Conservation (phyloP, 2,888 invertebrate genomes). For the Cheilosia grossa region DNA sequence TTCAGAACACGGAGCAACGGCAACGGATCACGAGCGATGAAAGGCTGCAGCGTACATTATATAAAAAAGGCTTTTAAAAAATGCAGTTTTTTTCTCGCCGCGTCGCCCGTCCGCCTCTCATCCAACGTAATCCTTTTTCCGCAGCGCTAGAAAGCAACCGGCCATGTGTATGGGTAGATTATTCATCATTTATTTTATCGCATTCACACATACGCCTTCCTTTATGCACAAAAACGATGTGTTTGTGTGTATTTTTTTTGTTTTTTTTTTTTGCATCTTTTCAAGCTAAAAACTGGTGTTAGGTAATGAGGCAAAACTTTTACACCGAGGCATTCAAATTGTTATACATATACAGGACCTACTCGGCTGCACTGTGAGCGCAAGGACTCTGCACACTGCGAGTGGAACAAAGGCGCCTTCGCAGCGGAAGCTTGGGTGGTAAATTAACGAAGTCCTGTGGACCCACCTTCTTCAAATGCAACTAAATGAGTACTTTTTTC, state of each 20-base stretch:
- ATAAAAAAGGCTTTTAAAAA: conserved; percentile 53
- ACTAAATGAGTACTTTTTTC: conserved; percentile 55
- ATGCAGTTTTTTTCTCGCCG: conserved; percentile 18
- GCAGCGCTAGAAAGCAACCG: conserved; percentile 54
- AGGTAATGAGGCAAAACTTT: conserved; percentile 74
- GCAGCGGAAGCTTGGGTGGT: conserved; percentile 63
- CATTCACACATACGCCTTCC: conserved; percentile 36
- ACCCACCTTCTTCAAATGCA: conserved; percentile 43
- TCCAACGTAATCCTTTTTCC: conserved; percentile 58
- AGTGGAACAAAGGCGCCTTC: conserved; percentile 54
- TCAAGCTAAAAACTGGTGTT: conserved; percentile 69
- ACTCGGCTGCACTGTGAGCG: conserved; percentile 20
- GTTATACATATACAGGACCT: conserved; percentile 24
- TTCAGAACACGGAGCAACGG: conserved; percentile 39
- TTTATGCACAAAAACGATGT: conserved; percentile 31
- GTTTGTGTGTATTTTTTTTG: conserved; percentile 19
- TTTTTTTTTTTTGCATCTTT: conserved; percentile 41
- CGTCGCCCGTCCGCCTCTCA: not conserved
- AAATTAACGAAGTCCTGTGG: conserved; percentile 65
- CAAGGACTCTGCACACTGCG: not conserved
- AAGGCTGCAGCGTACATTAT: conserved; percentile 51
- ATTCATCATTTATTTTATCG: conserved; percentile 64
- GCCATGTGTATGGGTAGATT: conserved; percentile 44
- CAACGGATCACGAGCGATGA: conserved; percentile 52
- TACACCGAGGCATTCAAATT: conserved; percentile 67